These are phyloP conservation scores for Poeciliopsis infans DNA, from an alignment of 2,797 vertebrate genomes.

Conservation along the genomic window DNA sequence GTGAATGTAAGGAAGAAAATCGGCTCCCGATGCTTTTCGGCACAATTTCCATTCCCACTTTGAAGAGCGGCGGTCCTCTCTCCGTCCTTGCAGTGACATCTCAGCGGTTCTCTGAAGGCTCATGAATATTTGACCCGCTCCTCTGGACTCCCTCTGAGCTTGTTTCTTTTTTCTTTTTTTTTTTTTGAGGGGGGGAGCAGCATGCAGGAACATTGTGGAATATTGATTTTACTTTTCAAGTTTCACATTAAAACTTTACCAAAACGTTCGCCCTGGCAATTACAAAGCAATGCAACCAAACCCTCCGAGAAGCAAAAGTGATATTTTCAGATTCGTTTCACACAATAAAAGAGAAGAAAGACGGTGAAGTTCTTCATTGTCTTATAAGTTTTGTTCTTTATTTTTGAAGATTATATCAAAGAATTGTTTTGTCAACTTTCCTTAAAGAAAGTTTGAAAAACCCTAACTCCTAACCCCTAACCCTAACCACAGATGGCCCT, in stretches of 20 bases:
- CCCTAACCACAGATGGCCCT: too few relatives aligned
- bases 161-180: neutral
- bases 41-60: constrained; percentile 29
- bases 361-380: neutral
- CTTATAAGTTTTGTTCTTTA: too few relatives aligned
- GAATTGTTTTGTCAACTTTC: neutral
- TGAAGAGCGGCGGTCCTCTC: constrained; percentile 31
- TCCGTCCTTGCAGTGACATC: constrained; percentile 37
- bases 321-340: neutral
- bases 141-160: neutral
- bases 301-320: neutral
- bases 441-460: neutral
- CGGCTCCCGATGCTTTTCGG: constrained; percentile 11
- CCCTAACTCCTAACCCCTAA: too few relatives aligned
- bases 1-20: constrained; percentile 20
- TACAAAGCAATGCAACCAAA: neutral
- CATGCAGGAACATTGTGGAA: neutral
- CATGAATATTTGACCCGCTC: constrained; percentile 50
- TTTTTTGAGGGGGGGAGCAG: neutral
- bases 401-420: neutral
- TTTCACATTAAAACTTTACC: neutral
- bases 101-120: constrained; percentile 32
- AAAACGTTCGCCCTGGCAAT: neutral
- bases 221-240: constrained; percentile 1
- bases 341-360: neutral